These are phyloP conservation scores for Clostera curtula DNA, from an alignment of 2,888 invertebrate species.

Conservation along the genomic window DNA sequence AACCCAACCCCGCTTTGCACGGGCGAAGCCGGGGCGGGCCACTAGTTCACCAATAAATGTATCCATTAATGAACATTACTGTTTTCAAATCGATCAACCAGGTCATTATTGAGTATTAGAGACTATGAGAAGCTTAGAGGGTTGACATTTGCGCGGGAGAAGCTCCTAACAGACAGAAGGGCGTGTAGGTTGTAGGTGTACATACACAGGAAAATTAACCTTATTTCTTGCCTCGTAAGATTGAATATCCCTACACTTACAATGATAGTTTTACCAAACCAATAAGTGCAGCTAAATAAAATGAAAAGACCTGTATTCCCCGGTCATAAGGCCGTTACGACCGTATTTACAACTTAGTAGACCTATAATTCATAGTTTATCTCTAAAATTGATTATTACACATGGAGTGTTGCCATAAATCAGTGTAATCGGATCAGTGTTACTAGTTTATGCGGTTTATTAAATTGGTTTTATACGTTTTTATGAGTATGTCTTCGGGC, in stretches of 20 bases:
- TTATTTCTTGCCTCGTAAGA: not conserved
- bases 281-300: not conserved
- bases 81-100: constrained; percentile 39
- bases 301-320: constrained; percentile 6
- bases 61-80: constrained; percentile 38
- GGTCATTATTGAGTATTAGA: constrained; percentile 48
- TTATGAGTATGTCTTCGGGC: constrained; percentile 13
- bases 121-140: constrained; percentile 19
- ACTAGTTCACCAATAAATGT: too few species aligned
- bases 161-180: not conserved
- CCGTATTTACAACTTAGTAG: constrained; percentile 11
- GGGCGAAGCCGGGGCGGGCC: too few species aligned
- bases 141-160: constrained; percentile 2
- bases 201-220: constrained; percentile 3
- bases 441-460: constrained; percentile 25
- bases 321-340: constrained; percentile 11
- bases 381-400: constrained; percentile 60
- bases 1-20: too few species aligned
- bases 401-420: constrained; percentile 52
- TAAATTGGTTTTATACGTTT: constrained; percentile 33
- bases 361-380: constrained; percentile 64
- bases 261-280: constrained; percentile 1
- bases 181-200: too few species aligned
- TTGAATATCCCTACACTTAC: not conserved
- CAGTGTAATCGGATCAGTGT: constrained; percentile 50